phyloP scores from a whole-genome alignment of 1,140 invertebrate genomes.

The Epicauta chinensis region DNA sequence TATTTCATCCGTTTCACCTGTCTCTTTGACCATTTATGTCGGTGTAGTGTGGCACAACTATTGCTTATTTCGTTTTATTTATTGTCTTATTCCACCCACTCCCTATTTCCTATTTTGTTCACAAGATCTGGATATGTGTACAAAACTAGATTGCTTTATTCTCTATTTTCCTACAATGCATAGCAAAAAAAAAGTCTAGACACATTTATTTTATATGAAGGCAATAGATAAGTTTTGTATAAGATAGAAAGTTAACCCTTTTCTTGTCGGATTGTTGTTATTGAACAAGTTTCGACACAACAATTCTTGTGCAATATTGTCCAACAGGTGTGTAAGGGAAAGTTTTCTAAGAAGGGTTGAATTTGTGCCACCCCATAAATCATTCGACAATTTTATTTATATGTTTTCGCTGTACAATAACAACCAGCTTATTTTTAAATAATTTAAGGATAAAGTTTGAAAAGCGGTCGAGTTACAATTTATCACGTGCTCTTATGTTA shows the following conservation, averaged over 20 bases:
- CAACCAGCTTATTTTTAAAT: not conserved
- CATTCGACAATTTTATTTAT: not conserved
- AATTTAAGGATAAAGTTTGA: not conserved
- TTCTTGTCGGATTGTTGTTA: too few relatives aligned
- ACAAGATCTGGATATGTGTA: not conserved
- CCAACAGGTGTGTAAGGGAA: not conserved
- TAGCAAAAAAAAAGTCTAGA: slow-evolving; percentile 1
- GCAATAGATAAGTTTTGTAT: too few relatives aligned
- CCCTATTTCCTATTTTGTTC: slow-evolving; percentile 8
- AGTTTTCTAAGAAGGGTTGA: slow-evolving; percentile 13
- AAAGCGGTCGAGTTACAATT: too few relatives aligned
- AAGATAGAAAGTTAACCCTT: slow-evolving; percentile 1
- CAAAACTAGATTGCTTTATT: slow-evolving; percentile 8
- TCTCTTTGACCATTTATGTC: slow-evolving; percentile 22
- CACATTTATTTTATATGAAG: too few relatives aligned
- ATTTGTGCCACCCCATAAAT: not conserved
- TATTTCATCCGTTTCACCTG: slow-evolving; percentile 23
- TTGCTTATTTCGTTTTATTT: slow-evolving; percentile 38
- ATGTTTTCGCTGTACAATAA: too few relatives aligned
- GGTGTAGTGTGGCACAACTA: slow-evolving; percentile 20
- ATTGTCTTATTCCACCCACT: slow-evolving; percentile 32
- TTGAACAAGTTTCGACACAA: not conserved
- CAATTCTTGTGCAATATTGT: slow-evolving; percentile 8
- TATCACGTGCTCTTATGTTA: too few relatives aligned
- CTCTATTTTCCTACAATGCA: too few relatives aligned